Evolutionary conservation across 2,113 vertebrate species (phyloP).

Genomic region (Tachycineta bicolor): DNA sequence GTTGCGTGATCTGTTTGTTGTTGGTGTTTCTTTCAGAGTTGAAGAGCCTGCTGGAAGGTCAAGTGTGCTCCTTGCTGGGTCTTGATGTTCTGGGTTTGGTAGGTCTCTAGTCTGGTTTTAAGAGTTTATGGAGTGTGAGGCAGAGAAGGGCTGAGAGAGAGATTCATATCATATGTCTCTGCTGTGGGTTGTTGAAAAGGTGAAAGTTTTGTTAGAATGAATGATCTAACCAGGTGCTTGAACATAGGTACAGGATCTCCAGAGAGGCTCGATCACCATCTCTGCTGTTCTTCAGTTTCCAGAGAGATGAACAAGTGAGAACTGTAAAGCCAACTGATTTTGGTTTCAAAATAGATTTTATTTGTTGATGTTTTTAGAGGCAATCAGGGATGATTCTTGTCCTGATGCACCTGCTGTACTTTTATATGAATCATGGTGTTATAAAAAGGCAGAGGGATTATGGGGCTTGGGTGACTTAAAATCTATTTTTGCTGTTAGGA

Average conservation of each 20-base stretch:
- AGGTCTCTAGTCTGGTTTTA: neutral
- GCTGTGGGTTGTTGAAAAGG: neutral
- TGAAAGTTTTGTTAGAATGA: neutral
- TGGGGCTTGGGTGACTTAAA: neutral
- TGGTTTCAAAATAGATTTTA: neutral
- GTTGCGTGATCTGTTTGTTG: neutral
- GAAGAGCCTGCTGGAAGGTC: neutral
- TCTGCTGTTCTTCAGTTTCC: neutral
- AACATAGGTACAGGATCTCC: neutral
- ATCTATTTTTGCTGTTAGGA: slow-evolving; percentile 11
- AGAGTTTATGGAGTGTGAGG: neutral
- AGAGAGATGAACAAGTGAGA: neutral
- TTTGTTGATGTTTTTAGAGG: neutral
- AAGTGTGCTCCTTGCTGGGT: neutral
- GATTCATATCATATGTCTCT: neutral
- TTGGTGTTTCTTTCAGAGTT: neutral
- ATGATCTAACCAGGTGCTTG: neutral
- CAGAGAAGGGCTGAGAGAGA: neutral
- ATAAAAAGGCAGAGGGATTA: slow-evolving; percentile 23
- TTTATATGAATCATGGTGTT: slow-evolving; percentile 2
- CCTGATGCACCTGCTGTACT: slow-evolving; percentile 8
- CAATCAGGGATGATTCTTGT: neutral
- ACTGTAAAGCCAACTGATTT: neutral
- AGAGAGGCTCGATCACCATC: neutral
- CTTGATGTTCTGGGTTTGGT: neutral